Conservation (phyloP, 2,888 invertebrate species). For the Drosophila anceps region DNA sequence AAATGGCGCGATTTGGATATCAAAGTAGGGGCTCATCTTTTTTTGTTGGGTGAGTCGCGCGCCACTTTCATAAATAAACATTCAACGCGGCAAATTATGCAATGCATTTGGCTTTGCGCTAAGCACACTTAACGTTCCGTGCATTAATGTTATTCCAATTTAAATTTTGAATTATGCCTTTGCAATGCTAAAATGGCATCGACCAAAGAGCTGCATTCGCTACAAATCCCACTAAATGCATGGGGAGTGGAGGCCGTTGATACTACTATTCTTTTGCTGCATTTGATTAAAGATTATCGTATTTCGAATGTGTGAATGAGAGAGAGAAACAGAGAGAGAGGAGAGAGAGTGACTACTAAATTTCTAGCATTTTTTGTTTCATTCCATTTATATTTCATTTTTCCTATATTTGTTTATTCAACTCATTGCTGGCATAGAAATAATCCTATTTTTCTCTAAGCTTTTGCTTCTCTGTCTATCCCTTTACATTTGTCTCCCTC, state of each 20-base stretch:
- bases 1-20: slow-evolving; percentile 40
- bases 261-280: neutral
- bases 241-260: neutral
- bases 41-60: slow-evolving; percentile 24
- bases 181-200: slow-evolving; percentile 53
- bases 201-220: slow-evolving; percentile 9
- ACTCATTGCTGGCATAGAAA: neutral
- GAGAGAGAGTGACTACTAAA: neutral
- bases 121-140: slow-evolving; percentile 36
- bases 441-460: neutral
- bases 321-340: neutral
- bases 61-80: slow-evolving; percentile 79
- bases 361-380: neutral
- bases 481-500: neutral
- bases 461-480: neutral
- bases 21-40: slow-evolving; percentile 46
- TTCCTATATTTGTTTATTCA: neutral
- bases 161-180: slow-evolving; percentile 72
- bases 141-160: slow-evolving; percentile 74
- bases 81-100: slow-evolving; percentile 69
- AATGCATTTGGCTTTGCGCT: slow-evolving; percentile 63
- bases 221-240: neutral
- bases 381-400: neutral
- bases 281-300: slow-evolving; percentile 3
- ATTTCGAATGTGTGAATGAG: neutral